Base-by-base conservation (phyloP, 2,888 invertebrate genomes). In the Phyto melanocephala region DNA sequence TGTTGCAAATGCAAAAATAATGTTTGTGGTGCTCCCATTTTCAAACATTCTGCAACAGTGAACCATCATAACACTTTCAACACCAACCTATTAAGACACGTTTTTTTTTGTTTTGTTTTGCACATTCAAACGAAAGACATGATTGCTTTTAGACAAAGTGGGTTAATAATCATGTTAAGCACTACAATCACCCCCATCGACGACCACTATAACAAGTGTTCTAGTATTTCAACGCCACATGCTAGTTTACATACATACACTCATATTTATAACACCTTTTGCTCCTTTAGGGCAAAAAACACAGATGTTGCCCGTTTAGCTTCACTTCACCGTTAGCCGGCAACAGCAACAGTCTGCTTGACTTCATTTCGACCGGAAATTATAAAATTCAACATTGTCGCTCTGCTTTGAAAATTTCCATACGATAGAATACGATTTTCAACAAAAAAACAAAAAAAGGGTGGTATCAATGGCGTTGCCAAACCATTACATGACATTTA, bases 321-420 rank as follows among this genome's bases (percentile, higher is more conserved):
- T 75, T 33, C 33, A 17, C 17, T 47, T 3, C n/a, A 52, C 8
- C 22, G 40, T 20, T 5, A 24, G 24, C 2, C 7, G 62, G 45
- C 58, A 28, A 33, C n/a, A 74, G 60, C 68, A 68, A 74, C 68
- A 72, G 54, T 68, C 67, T 67, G 67, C 45, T 62, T 68, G 35
- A 45, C 8, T 68, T 68, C 68, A 72, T 65, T 79, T 79, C 35
- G 50, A 17, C 58, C 72, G 79, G 79, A 79, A 72, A 60, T 67
- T 72, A 45, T 79, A 65, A 67, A 79, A 72, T 42, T 72, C 65
- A 42, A 79, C 72, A 35, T 79, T 65, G 71, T 72, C n/a, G n/a
- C n/a, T n/a, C 58, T 50, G 65, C 47, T 72, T 72, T 15, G 10
- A 65, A 71, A 58, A 35, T 2, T 22, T 54, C n/a, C 45, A 24